Conservation (phyloP, 2,113 vertebrate genomes). For the Cottus gobio region DNA sequence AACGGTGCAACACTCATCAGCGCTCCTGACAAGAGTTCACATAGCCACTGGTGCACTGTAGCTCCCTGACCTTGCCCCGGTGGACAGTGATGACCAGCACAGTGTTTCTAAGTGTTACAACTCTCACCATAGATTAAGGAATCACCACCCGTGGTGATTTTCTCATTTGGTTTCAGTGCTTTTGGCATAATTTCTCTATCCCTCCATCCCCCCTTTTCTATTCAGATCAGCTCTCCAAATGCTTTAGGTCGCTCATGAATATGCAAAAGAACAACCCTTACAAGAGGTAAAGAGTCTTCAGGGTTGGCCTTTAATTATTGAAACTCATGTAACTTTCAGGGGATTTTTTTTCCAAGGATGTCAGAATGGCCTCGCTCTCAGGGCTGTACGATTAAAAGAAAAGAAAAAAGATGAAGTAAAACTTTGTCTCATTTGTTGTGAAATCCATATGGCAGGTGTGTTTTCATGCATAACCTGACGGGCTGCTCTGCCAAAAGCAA, state of each 20-base stretch:
- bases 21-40: slow-evolving; percentile 72
- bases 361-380: slow-evolving; percentile 10
- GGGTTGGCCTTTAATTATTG: slow-evolving; percentile 65
- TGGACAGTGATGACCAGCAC: slow-evolving; percentile 67
- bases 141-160: slow-evolving; percentile 62
- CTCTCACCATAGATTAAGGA: slow-evolving; percentile 69
- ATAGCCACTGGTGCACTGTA: slow-evolving; percentile 72
- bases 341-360: slow-evolving; percentile 42
- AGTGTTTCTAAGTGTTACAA: slow-evolving; percentile 58
- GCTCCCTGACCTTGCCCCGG: slow-evolving; percentile 78
- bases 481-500: slow-evolving; percentile 20
- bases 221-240: slow-evolving; percentile 65
- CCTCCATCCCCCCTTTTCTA: slow-evolving; percentile 47
- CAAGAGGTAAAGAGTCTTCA: slow-evolving; percentile 60
- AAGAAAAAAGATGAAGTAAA: slow-evolving; percentile 21
- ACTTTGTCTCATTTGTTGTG: slow-evolving; percentile 24
- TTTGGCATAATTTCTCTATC: slow-evolving; percentile 62
- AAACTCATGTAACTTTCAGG: slow-evolving; percentile 54
- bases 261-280: slow-evolving; percentile 63
- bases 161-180: slow-evolving; percentile 66
- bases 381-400: slow-evolving; percentile 25
- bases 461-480: slow-evolving; percentile 27
- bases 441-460: slow-evolving; percentile 47
- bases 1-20: slow-evolving; percentile 80
- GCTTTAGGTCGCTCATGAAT: slow-evolving; percentile 77